These are phyloP conservation scores for Patella depressa DNA, from an alignment of 2,888 invertebrate genomes.

Conservation along the genomic window DNA sequence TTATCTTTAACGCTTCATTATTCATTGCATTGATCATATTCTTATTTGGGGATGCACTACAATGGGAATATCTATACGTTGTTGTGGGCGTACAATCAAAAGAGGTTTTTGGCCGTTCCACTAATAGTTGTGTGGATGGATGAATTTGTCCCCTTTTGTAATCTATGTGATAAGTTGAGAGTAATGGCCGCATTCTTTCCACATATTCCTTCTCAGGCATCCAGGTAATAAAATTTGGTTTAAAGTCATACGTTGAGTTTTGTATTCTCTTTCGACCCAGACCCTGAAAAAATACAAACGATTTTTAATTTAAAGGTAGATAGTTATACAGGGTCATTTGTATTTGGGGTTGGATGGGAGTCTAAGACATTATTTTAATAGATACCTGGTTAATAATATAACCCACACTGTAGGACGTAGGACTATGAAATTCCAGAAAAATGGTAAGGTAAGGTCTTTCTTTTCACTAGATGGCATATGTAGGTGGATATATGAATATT, in stretches of 20 bases:
- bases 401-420: no score
- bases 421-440: no score
- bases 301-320: no score
- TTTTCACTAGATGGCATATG: no score
- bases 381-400: no score
- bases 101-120: conserved; percentile 58
- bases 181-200: conserved; percentile 49
- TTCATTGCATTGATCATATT: conserved; percentile 54
- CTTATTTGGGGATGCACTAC: conserved; percentile 57
- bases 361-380: no score
- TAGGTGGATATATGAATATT: no score
- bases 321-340: no score
- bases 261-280: conserved; percentile 59
- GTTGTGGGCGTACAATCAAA: conserved; percentile 58
- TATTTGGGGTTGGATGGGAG: no score
- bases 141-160: conserved; percentile 1
- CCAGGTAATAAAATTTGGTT: conserved; percentile 63
- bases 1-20: conserved; percentile 54
- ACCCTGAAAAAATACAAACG: conserved; percentile 49
- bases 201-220: conserved; percentile 57
- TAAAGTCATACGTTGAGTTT: conserved; percentile 51
- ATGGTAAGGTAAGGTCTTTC: no score
- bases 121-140: conserved; percentile 46
- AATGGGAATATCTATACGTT: conserved; percentile 65
- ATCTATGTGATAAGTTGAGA: conserved; percentile 60